Percentiles rank a stretch among this genome's conserved stretches.
Conservation (phyloP, 2,888 invertebrate species). For the Mesorhabditis belari region DNA sequence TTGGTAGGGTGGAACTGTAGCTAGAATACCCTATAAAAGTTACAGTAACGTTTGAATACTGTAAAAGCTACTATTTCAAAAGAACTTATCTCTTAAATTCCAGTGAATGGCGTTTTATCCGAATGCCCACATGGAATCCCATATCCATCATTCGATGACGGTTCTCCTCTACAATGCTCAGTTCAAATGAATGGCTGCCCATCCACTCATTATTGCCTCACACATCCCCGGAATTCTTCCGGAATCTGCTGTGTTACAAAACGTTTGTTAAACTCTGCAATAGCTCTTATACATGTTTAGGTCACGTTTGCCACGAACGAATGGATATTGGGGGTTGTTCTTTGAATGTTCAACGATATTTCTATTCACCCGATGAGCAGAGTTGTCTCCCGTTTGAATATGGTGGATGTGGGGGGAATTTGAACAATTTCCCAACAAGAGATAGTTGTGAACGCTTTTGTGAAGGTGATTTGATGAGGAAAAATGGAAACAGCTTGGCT, state of each 20-base stretch:
- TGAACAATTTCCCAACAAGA: slow-evolving; percentile 41
- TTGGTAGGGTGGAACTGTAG: too few relatives aligned
- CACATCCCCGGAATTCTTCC: slow-evolving; percentile 19
- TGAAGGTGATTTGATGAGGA: slow-evolving; percentile 8
- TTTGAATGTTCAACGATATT: slow-evolving; percentile 27
- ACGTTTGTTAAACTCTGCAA: too few relatives aligned
- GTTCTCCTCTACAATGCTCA: not conserved
- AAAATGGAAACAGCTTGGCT: too few relatives aligned
- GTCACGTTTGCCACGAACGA: slow-evolving; percentile 37
- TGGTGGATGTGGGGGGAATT: slow-evolving; percentile 45
- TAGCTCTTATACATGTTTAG: too few relatives aligned
- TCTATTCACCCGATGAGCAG: slow-evolving; percentile 25
- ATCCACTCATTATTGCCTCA: slow-evolving; percentile 40
- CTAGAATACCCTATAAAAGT: too few relatives aligned
- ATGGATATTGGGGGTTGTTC: slow-evolving; percentile 32
- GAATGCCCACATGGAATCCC: not conserved
- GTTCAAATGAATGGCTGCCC: slow-evolving; percentile 24
- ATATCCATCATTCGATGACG: not conserved
- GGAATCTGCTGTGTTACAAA: slow-evolving; percentile 46
- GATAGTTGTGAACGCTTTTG: slow-evolving; percentile 38
- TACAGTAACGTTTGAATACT: too few relatives aligned
- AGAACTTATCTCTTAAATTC: too few relatives aligned
- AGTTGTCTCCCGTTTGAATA: slow-evolving; percentile 35
- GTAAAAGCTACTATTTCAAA: too few relatives aligned
- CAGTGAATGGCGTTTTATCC: not conserved